Base-by-base conservation (phyloP, 2,113 vertebrate species). In the Heliornis fulica region DNA sequence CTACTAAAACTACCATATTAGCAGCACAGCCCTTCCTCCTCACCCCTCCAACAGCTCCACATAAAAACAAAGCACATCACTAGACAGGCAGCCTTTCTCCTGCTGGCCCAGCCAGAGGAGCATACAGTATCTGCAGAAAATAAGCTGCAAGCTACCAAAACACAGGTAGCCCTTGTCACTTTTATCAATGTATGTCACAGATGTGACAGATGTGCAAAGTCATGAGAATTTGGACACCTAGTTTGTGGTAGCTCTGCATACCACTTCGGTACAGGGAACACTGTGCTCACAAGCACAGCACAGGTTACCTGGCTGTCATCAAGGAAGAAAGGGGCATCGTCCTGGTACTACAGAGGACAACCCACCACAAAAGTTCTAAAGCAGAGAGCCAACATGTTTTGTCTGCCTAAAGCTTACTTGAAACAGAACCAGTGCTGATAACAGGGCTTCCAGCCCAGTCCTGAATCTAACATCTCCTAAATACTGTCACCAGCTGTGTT, bases 321-420 rank as follows among this genome's bases (percentile, higher is more conserved):
- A 84, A 68, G 36, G 38, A 77, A 82, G 31, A 16, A 83, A 51
- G 23, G 7, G 6, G 8, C 25, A 21, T 6, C 40, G 18, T 40
- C 8, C 13, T 13, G 51, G 61, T 40, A 15, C 34, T 69, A 56
- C 0, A 46, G 20, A 14, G 23, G 13, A 8, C 51, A 64, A 68
- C 4, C 16, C 34, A 59, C 18, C 2, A 10, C 18, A 29, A 11
- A 48, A 78, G 15, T 64, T 15, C 29, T 45, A 54, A 40, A 40
- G 23, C 32, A 2, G 3, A 50, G 3, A 40, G 2, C 8, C 53
- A 18, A 15, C 3, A 1, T 0, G 0, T n/a, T 83, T 53, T 28
- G 45, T 1, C 3, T 16, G 32, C 29, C 23, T 75, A 41, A 46
- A 75, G 6, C 12, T 76, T 36, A 61, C 1, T 34, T 43, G 40